Conservation (phyloP, 2,113 vertebrate genomes). For the Jaculus jaculus region DNA sequence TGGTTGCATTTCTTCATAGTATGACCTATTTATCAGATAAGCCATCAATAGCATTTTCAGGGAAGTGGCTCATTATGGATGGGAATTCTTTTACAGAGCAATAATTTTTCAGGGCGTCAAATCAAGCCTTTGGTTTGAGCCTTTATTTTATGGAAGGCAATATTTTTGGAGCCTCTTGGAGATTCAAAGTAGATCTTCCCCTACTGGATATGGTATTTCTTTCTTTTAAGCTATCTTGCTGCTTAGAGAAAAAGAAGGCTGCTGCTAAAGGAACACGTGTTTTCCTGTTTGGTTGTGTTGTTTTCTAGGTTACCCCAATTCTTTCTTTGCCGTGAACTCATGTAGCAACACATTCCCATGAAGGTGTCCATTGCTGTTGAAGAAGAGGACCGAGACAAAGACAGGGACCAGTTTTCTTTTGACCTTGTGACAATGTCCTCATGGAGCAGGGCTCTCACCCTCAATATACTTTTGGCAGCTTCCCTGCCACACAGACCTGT, state of each 20-base stretch:
- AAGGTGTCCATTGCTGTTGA: neutral
- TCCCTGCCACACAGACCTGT: rapidly evolving
- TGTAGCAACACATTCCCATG: neutral
- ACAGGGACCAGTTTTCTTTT: neutral
- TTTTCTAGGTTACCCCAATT: neutral
- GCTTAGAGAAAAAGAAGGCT: neutral
- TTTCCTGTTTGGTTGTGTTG: neutral
- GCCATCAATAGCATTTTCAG: neutral
- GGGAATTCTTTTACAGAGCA: conserved; percentile 45
- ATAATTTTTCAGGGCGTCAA: neutral
- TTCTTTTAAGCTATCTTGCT: neutral
- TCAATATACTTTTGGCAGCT: neutral
- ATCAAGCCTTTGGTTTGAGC: conserved; percentile 9
- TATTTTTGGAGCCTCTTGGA: neutral
- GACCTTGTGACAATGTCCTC: neutral
- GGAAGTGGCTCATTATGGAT: conserved; percentile 2
- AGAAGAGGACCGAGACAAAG: neutral
- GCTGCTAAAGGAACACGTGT: neutral
- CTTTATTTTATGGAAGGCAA: conserved; percentile 13
- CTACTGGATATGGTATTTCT: neutral
- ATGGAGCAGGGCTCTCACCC: neutral
- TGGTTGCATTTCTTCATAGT: neutral
- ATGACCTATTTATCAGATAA: neutral
- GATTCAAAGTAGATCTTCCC: neutral
- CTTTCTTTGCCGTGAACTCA: neutral